Base-by-base conservation (phyloP, 2,888 invertebrate genomes). In the Lasioglossum vierecki region DNA sequence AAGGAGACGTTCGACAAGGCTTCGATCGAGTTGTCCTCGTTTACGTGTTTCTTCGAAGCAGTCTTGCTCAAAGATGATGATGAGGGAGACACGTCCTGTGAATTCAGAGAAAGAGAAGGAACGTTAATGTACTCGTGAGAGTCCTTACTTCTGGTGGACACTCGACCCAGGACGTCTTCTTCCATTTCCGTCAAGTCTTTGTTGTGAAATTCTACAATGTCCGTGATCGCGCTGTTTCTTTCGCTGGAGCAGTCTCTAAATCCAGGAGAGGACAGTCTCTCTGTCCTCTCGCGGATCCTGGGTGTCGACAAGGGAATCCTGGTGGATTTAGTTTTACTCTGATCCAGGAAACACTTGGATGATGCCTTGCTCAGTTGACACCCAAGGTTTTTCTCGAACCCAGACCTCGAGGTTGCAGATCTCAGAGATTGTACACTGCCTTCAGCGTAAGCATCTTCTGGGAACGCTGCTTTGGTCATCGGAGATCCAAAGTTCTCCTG, bases 1-100 rank as follows among this genome's bases (percentile, higher is more conserved):
- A 90, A 35, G 2, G 89, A 89, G 30, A 91, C 89, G 35, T 89
- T 85, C 2, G 93, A 93, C 8, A 93, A 68, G 2, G 91, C 90
- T 41, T 80, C 66, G 11, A 91, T 85, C 79, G 93, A 75, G n/a
- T 87, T 88, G 11, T 86, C 82, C 2, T 89, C 74, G 66, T 93
- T 91, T 11, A 92, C 46, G 22, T 35, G 72, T 70, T 80, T 85
- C 2, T 60, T 82, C 1, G 86, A 72, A 9, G 53, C 53, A 5
- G 76, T 75, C 41, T 85, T 86, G 4, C 84, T 88, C 8, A 76
- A 63, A 0, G 88, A 73, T 15, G 91, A 90, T 11, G 84, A 82
- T 1, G 88, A 89, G 68, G 74, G 84, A 5, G 91, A 91, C 60
- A 79, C 76, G 30, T 92, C 90, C 15, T 82, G 87, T 9, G 92